Evolutionary conservation across 2,113 vertebrate species (phyloP).

Genomic region (Gallinago media): DNA sequence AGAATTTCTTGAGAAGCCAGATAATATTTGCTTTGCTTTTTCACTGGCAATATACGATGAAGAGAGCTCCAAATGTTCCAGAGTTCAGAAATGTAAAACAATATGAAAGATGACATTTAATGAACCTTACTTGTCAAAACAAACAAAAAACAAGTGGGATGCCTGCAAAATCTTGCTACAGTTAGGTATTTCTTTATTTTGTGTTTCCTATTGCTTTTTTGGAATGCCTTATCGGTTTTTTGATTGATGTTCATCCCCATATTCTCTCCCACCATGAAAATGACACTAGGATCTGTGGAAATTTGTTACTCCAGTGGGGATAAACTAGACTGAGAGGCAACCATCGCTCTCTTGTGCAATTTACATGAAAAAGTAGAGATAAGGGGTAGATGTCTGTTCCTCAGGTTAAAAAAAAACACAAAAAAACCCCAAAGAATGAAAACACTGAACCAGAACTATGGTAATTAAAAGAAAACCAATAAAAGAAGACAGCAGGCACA

Average conservation of each 20-base stretch:
- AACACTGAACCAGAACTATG: not conserved
- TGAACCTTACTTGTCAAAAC: not conserved
- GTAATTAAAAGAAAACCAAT: not conserved
- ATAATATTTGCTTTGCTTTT: conserved; percentile 10
- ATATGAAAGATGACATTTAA: not conserved
- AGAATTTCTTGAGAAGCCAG: not conserved
- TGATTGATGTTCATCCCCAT: not conserved
- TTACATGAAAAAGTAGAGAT: not conserved
- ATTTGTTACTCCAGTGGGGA: not conserved
- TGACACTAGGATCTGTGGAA: not conserved
- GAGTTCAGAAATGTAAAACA: not conserved
- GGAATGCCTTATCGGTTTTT: not conserved
- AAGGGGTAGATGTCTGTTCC: not conserved
- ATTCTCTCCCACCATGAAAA: not conserved
- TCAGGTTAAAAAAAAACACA: not conserved
- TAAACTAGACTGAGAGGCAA: not conserved
- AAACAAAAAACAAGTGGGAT: not conserved
- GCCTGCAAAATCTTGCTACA: not conserved
- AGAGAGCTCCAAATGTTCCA: not conserved
- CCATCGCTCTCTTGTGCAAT: not conserved
- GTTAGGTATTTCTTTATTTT: not conserved
- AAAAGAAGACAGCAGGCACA: not conserved
- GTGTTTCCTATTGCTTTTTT: not conserved
- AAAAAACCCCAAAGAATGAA: not conserved
- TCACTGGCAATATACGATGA: not conserved